phyloP scores from a whole-genome alignment of 2,888 invertebrate species.

The Phaedon cochleariae region DNA sequence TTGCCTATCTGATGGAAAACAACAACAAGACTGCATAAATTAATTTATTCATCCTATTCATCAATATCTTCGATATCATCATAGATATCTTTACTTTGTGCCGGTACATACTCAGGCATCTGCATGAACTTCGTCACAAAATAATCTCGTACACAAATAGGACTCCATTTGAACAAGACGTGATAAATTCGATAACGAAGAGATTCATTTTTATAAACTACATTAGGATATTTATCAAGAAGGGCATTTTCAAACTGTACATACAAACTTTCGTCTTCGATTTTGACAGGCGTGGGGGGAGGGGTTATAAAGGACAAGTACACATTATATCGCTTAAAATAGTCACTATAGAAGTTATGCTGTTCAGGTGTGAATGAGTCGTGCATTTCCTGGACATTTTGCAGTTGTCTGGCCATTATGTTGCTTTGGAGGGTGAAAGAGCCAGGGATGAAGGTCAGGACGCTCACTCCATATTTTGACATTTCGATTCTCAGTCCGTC shows the following conservation, averaged over 20 bases:
- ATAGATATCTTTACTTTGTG: conserved; percentile 23
- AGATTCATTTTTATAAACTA: conserved; percentile 74
- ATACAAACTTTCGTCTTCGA: conserved; percentile 66
- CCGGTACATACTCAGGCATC: conserved; percentile 65
- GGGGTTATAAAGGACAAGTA: conserved; percentile 64
- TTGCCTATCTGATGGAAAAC: not conserved
- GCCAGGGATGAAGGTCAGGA: conserved; percentile 80
- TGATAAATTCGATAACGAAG: conserved; percentile 75
- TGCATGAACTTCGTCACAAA: conserved; percentile 71
- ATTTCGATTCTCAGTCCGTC: conserved; percentile 78
- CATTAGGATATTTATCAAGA: conserved; percentile 67
- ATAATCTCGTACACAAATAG: conserved; percentile 67
- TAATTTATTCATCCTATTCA: not conserved
- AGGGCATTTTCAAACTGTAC: conserved; percentile 70
- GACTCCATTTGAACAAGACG: conserved; percentile 69
- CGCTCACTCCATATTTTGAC: conserved; percentile 74
- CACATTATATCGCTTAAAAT: conserved; percentile 70
- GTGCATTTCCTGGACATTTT: conserved; percentile 72
- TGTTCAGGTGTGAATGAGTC: conserved; percentile 71
- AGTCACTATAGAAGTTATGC: conserved; percentile 70
- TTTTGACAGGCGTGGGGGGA: conserved; percentile 62
- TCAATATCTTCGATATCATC: conserved; percentile 19
- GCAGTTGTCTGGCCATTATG: conserved; percentile 71
- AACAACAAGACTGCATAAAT: not conserved
- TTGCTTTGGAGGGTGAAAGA: conserved; percentile 77